Evolutionary conservation across 2,113 vertebrate genomes (phyloP).

Genomic region (Dunckerocampus dactyliophorus): DNA sequence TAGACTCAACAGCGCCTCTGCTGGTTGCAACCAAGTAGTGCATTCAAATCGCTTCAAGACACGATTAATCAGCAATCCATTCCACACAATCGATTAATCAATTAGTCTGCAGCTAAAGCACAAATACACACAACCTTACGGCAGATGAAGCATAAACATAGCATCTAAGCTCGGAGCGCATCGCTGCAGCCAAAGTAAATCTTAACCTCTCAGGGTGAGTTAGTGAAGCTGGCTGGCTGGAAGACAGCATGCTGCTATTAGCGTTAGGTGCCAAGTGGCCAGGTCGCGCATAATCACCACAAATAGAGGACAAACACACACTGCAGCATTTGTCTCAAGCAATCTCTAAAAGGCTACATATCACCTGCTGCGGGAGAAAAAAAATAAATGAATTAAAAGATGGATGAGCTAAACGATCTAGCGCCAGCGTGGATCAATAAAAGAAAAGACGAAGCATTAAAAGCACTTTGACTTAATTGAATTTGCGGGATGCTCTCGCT

Average conservation of each 20-base stretch:
- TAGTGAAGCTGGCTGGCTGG: slow-evolving; percentile 19
- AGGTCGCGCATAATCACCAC: slow-evolving; percentile 67
- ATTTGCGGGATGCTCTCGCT: not conserved
- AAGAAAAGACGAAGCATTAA: slow-evolving; percentile 27
- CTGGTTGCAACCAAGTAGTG: no score
- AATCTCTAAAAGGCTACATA: slow-evolving; percentile 35
- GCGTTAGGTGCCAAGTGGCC: slow-evolving; percentile 56
- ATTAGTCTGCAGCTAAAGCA: no score
- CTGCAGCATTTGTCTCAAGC: slow-evolving; percentile 8
- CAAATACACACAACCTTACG: no score
- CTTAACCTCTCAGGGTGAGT: slow-evolving; percentile 36
- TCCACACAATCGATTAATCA: no score
- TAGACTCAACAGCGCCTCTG: no score
- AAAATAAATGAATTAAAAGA: slow-evolving; percentile 12
- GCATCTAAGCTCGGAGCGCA: not conserved
- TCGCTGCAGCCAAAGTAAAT: slow-evolving; percentile 54
- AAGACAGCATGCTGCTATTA: slow-evolving; percentile 38
- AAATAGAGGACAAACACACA: slow-evolving; percentile 41
- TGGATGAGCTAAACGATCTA: slow-evolving; percentile 23
- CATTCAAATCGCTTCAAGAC: no score
- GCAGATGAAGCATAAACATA: no score
- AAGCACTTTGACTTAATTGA: slow-evolving; percentile 21
- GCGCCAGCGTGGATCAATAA: slow-evolving; percentile 23
- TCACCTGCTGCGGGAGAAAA: slow-evolving; percentile 23
- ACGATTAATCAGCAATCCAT: no score